These are phyloP conservation scores for Nematolebias whitei DNA, from an alignment of 2,113 vertebrate genomes.

Conservation along the genomic window DNA sequence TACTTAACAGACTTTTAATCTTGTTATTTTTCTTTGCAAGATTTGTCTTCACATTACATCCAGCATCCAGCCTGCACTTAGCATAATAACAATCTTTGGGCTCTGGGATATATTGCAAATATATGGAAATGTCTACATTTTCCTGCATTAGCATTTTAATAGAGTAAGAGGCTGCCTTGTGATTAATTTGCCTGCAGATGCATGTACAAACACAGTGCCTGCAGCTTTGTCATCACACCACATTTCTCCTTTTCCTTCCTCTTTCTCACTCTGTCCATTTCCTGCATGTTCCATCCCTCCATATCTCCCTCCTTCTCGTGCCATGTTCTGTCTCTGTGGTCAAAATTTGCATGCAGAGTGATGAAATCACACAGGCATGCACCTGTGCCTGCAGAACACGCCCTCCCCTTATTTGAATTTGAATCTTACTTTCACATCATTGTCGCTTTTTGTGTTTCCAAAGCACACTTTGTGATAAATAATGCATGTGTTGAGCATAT, in stretches of 20 bases:
- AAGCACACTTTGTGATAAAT: constrained; percentile 55
- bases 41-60: constrained; percentile 44
- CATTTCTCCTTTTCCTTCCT: constrained; percentile 36
- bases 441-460: constrained; percentile 27
- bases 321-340: constrained; percentile 11
- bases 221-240: constrained; percentile 60
- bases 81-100: constrained; percentile 57
- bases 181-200: constrained; percentile 74
- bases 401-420: constrained; percentile 42
- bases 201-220: constrained; percentile 69
- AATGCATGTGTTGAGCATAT: constrained; percentile 61
- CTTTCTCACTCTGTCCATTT: constrained; percentile 47
- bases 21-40: constrained; percentile 25
- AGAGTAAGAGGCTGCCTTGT: constrained; percentile 56
- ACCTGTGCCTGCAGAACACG: constrained; percentile 63
- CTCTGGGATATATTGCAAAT: constrained; percentile 66
- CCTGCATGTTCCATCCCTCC: constrained; percentile 35
- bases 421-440: constrained; percentile 23
- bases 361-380: constrained; percentile 59
- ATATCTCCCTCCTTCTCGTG: constrained; percentile 4
- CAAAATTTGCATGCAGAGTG: constrained; percentile 70
- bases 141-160: constrained; percentile 82
- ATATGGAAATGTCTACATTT: constrained; percentile 70
- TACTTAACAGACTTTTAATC: constrained; percentile 44
- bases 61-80: constrained; percentile 41